A percentile compares a stretch with the other conserved stretches of the same genome.
phyloP scores from a whole-genome alignment of 2,888 invertebrate species.

The Dasysyrphus albostriatus region DNA sequence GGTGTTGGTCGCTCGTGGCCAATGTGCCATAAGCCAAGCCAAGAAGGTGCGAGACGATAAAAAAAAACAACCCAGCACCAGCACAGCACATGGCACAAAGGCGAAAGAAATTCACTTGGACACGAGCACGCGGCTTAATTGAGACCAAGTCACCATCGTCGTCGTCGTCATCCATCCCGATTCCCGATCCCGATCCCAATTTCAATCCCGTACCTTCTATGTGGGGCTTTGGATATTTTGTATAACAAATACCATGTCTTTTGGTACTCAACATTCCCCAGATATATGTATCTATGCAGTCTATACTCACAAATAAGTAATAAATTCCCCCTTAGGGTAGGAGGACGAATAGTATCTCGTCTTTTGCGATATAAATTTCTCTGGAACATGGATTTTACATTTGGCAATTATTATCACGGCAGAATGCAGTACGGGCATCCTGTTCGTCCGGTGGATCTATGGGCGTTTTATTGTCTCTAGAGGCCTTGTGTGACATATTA shows the following conservation, averaged over 20 bases:
- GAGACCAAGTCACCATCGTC: slow-evolving; percentile 60
- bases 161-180: slow-evolving; percentile 6
- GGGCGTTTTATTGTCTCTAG: slow-evolving; percentile 58
- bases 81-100: slow-evolving; percentile 61
- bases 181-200: slow-evolving; percentile 2
- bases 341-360: slow-evolving; percentile 58
- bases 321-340: slow-evolving; percentile 56
- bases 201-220: background rate
- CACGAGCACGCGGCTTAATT: slow-evolving; percentile 73
- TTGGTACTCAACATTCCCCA: slow-evolving; percentile 53
- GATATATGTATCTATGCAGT: slow-evolving; percentile 2
- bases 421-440: background rate
- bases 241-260: slow-evolving; percentile 69
- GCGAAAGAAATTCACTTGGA: slow-evolving; percentile 65
- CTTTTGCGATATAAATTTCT: slow-evolving; percentile 70
- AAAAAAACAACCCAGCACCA: slow-evolving; percentile 38
- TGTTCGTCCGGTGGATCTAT: slow-evolving; percentile 26
- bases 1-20: slow-evolving; percentile 55
- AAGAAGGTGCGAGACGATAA: slow-evolving; percentile 61
- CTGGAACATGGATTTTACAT: slow-evolving; percentile 73
- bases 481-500: slow-evolving; percentile 54
- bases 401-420: slow-evolving; percentile 67
- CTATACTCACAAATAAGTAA: slow-evolving; percentile 49
- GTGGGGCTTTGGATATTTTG: slow-evolving; percentile 63
- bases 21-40: slow-evolving; percentile 52